Evolutionary conservation across 2,888 invertebrate species (phyloP), one percentile per base, ranked within the genome.

Genomic region (Platycheirus albimanus): DNA sequence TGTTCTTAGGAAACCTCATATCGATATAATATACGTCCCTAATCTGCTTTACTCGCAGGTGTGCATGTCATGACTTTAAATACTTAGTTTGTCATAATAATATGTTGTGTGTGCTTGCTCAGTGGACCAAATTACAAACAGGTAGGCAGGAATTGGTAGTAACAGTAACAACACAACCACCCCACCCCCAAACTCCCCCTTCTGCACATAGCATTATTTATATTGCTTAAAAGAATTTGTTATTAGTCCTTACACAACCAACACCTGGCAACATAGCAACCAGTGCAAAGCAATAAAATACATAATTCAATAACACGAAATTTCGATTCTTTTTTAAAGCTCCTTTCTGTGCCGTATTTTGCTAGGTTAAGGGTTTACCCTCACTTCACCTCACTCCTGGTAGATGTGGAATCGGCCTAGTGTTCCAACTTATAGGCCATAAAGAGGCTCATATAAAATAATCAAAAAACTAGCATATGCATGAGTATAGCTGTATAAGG

Each of bases 301-400:
- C 71, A 72, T 81, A 81, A 77, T 81, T 81, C 77, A 81, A 72
- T 77, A 77, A 81, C 77, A 81, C 56, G 41, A 38, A 69, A 81
- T 72, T 81, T 77, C 66, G 43, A 77, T 72, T 72, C 66, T 77
- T 81, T 77, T 24, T 54, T 38, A 43, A 61, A 61, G 61, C 61
- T 61, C 15, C 36, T n/a, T 36, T 3, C 15, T 15, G n/a, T 10
- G 11, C 15, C 15, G 11, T 43, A 58, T 41, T 41, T 24, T 43
- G 58, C 43, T 28, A 38, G 58, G 58, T 28, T 58, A 58, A 41
- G 58, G 43, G 17, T 15, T 24, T 24, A 24, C 24, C 24, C 24
- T n/a, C n/a, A n/a, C 3, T 24, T 24, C 24, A 33, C 30, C 30
- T 33, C 5, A 4, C 8, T 8, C 7, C 8, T 33, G 30, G 3